Evolutionary conservation across 2,888 invertebrate species (phyloP).

Genomic region (Caenorhabditis plicata): DNA sequence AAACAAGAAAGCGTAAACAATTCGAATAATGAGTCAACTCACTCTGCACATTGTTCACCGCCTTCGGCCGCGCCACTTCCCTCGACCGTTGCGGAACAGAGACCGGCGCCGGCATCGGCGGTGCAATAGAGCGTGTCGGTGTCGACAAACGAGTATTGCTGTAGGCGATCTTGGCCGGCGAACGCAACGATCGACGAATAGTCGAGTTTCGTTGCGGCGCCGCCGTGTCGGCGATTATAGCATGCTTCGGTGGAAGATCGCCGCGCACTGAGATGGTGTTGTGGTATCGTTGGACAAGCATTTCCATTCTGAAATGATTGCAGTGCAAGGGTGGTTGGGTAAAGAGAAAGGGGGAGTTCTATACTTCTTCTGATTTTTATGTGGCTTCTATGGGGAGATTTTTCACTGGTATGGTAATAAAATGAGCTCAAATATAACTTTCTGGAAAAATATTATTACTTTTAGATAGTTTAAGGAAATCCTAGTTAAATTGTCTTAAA

Average conservation of each 20-base stretch:
- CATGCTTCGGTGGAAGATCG: slow-evolving; percentile 23
- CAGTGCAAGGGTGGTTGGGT: no score
- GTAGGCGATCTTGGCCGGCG: slow-evolving; percentile 24
- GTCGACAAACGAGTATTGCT: slow-evolving; percentile 24
- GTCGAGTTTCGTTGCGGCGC: slow-evolving; percentile 10
- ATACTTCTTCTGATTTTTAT: no score
- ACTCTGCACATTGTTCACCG: slow-evolving; percentile 6
- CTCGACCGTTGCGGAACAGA: neutral
- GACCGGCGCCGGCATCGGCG: neutral
- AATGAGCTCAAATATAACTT: no score
- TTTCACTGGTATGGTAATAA: no score
- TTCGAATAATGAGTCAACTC: no score
- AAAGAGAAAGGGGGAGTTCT: neutral
- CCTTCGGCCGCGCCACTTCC: slow-evolving; percentile 2
- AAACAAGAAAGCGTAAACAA: no score
- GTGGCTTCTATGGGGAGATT: no score
- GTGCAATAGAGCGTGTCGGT: slow-evolving; percentile 6
- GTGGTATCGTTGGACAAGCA: slow-evolving; percentile 19
- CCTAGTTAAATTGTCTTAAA: no score
- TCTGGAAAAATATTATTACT: no score
- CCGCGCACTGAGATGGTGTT: slow-evolving; percentile 21
- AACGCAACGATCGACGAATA: slow-evolving; percentile 16
- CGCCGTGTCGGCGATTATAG: slow-evolving; percentile 8
- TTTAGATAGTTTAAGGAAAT: no score
- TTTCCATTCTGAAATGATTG: slow-evolving; percentile 18